Evolutionary conservation across 2,888 invertebrate species (phyloP).

Genomic region (Conops quadrifasciatus): DNA sequence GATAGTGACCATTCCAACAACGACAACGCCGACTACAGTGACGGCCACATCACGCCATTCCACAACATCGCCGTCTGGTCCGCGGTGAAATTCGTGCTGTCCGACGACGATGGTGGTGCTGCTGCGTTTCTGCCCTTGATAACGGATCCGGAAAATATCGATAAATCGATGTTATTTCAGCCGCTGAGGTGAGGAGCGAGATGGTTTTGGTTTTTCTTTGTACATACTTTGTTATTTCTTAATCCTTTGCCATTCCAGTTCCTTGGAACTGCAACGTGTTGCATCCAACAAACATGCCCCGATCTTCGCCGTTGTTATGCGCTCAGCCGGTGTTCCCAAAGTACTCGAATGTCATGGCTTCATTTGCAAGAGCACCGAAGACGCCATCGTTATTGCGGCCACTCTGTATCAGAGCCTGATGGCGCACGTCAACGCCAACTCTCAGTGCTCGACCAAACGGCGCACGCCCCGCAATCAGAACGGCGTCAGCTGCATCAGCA

Average conservation of each 20-base stretch:
- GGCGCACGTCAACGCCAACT: conserved; percentile 76
- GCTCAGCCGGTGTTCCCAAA: conserved; percentile 77
- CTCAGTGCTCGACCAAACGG: conserved; percentile 60
- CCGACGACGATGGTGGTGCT: conserved; percentile 69
- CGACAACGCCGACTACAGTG: conserved; percentile 51
- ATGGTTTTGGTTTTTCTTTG: background rate
- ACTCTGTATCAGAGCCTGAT: conserved; percentile 89
- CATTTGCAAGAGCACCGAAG: conserved; percentile 87
- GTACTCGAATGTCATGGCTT: conserved; percentile 90
- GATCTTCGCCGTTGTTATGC: conserved; percentile 90
- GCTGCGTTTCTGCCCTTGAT: conserved; percentile 86
- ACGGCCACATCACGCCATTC: conserved; percentile 76
- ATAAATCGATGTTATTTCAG: conserved; percentile 75
- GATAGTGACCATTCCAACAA: conserved; percentile 66
- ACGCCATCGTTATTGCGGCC: conserved; percentile 90
- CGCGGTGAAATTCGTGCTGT: conserved; percentile 84
- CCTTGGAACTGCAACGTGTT: conserved; percentile 60
- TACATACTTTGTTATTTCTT: background rate
- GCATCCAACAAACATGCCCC: conserved; percentile 76
- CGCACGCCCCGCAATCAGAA: conserved; percentile 75
- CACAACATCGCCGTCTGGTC: conserved; percentile 94
- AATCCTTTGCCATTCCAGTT: conserved; percentile 49
- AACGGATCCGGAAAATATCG: conserved; percentile 81
- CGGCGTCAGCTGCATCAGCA: conserved; percentile 80
- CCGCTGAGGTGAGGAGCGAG: conserved; percentile 58